Conservation (phyloP, 1,140 invertebrate genomes). For the Myzus persicae region DNA sequence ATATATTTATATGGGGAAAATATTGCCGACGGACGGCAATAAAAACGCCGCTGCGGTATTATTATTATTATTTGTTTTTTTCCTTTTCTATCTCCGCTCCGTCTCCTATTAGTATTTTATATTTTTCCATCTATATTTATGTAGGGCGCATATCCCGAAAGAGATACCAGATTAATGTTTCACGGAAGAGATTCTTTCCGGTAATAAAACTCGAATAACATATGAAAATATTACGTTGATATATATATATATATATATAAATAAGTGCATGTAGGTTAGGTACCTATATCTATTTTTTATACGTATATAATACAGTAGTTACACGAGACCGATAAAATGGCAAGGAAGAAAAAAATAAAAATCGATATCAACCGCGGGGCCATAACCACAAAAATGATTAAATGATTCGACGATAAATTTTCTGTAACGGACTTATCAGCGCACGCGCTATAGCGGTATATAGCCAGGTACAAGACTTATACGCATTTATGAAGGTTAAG, state of each 20-base stretch:
- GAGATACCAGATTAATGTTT: conserved; percentile 24
- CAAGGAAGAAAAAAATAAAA: neutral
- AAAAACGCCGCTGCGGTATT: conserved; percentile 34
- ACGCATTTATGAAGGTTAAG: neutral
- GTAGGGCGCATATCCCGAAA: neutral
- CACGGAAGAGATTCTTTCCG: conserved; percentile 23
- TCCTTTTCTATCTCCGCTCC: neutral
- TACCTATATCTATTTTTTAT: neutral
- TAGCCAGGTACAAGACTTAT: neutral
- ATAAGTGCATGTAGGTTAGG: neutral
- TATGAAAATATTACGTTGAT: conserved; percentile 20
- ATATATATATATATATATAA: neutral
- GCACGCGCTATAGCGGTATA: neutral
- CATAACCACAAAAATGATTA: conserved; percentile 28
- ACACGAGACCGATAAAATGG: neutral
- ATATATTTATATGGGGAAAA: conserved; percentile 23
- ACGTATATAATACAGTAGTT: neutral
- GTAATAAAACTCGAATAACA: conserved; percentile 36
- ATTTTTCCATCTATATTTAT: conserved; percentile 56
- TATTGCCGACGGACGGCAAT: conserved; percentile 30
- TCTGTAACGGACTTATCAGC: neutral
- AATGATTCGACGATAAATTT: conserved; percentile 32
- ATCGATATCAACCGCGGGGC: neutral
- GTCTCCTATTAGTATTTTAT: conserved; percentile 37
- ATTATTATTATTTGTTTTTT: conserved; percentile 18